phyloP scores from a whole-genome alignment of 2,113 vertebrate species.

The Corythoichthys haematopterus region DNA sequence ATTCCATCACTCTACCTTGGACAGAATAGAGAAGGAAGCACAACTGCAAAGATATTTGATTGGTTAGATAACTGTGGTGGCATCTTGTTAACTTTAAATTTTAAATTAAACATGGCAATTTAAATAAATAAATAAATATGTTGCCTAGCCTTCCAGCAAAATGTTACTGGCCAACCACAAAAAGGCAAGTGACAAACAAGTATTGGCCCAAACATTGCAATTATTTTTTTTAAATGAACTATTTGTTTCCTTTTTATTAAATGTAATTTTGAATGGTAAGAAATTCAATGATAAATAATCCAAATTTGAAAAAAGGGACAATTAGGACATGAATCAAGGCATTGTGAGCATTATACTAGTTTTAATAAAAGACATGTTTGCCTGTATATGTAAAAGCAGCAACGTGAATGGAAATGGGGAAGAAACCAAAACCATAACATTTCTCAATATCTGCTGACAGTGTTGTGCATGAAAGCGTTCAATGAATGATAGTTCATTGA shows the following conservation, averaged over 20 bases:
- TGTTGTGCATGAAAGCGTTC: too few relatives aligned
- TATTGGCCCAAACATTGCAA: not conserved
- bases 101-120: not conserved
- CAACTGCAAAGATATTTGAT: not conserved
- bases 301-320: not conserved
- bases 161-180: not conserved
- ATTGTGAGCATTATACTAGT: not conserved
- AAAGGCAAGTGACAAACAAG: not conserved
- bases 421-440: constrained; percentile 10
- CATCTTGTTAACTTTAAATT: not conserved
- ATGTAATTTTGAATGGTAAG: not conserved
- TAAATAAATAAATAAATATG: not conserved
- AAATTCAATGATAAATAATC: not conserved
- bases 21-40: constrained; percentile 4
- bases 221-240: not conserved
- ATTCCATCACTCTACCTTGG: constrained; percentile 2
- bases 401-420: constrained; percentile 3
- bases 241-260: not conserved
- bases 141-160: not conserved
- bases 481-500: too few relatives aligned
- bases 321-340: not conserved
- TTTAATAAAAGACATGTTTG: not conserved
- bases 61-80: not conserved
- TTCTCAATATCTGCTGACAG: constrained; percentile 19
- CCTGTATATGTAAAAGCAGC: not conserved